Base-by-base conservation (phyloP, 2,888 invertebrate species). In the Achlya flavicornis region DNA sequence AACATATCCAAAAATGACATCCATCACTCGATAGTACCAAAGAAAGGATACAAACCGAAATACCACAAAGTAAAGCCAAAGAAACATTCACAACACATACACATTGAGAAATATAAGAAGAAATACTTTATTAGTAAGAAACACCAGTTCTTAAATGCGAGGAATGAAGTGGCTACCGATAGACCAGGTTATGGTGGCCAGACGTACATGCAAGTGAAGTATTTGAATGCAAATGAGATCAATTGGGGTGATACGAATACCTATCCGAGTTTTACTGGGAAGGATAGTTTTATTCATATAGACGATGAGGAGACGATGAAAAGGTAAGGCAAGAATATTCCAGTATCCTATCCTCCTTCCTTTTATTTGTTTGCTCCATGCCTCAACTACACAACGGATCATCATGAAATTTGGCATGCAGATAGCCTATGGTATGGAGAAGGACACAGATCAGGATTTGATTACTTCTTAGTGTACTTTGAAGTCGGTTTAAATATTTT, bases 221-320 rank as follows among this genome's bases (percentile, higher is more conserved):
- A 84, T 87, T 81, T 85, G 69, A 85, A 87, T 65, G 80, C 87
- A 0, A 89, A 89, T 62, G 91, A 92, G 61, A 87, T 92, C 0
- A 91, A 92, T 33, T 93, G 92, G 92, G 90, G 85, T 0, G 93
- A 93, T 60, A 87, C 88, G 3, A 92, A 91, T 57, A 86, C 89
- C 0, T 93, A 92, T 66, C 98, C 98, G 0, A 97, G 97, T 77
- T 98, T 98, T 85, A 95, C 95, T 58, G 98, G 98, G 5, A 95
- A 94, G 67, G 96, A 97, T 72, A 98, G 98, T 83, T 98, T 97
- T 83, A 96, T 98, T 66, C 97, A 97, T 86, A 98, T 97, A 82
- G 97, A 96, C 76, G 97, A 98, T 86, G 96, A 97, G 60, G 96
- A 97, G 74, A 97, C 98, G 65, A 96, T 98, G 94, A 97, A 97